phyloP scores from a whole-genome alignment of 2,113 vertebrate species.

The Alectura lathami region DNA sequence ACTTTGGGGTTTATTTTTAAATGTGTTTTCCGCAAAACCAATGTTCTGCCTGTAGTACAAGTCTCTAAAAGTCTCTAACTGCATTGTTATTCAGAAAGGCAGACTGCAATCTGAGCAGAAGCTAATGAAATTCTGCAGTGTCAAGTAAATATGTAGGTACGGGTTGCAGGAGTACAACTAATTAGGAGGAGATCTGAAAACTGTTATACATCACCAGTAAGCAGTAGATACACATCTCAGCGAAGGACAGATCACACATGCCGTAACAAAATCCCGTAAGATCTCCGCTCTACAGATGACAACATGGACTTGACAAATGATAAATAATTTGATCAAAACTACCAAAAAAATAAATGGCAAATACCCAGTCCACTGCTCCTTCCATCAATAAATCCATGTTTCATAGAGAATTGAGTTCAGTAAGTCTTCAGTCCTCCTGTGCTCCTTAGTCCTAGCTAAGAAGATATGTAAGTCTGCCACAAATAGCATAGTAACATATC shows the following conservation, averaged over 20 bases:
- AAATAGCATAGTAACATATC: not conserved
- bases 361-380: not conserved
- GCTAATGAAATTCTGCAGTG: conserved; percentile 10
- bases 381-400: not conserved
- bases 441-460: not conserved
- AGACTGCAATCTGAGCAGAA: not conserved
- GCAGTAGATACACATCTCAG: not conserved
- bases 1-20: not conserved
- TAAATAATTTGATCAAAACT: not conserved
- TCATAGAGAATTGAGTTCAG: not conserved
- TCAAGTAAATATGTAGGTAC: not conserved
- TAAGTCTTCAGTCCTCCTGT: not conserved
- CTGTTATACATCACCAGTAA: not conserved
- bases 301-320: not conserved
- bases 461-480: not conserved
- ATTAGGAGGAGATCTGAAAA: not conserved
- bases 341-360: not conserved
- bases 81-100: not conserved
- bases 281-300: not conserved
- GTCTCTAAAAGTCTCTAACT: not conserved
- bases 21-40: not conserved
- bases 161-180: not conserved
- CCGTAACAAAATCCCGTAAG: not conserved
- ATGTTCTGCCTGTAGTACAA: not conserved
- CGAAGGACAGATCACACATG: not conserved